These are phyloP conservation scores for Zosterops hypoxanthus DNA, from an alignment of 2,113 vertebrate species.

Conservation along the genomic window DNA sequence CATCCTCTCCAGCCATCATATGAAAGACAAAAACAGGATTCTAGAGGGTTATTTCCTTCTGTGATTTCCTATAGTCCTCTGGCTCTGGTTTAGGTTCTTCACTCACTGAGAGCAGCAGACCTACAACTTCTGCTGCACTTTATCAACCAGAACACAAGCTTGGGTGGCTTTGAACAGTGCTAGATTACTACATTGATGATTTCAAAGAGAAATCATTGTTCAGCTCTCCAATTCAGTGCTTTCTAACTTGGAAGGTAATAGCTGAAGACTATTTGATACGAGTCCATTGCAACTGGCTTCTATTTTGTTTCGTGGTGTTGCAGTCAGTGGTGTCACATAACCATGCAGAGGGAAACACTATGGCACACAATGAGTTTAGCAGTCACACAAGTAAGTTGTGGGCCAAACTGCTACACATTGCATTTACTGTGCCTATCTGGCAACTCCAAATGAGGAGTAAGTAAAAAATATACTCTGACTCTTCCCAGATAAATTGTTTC, in stretches of 20 bases:
- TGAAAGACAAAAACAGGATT: not conserved
- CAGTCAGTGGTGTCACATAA: not conserved
- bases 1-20: not conserved
- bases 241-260: not conserved
- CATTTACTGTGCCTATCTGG: slow-evolving; percentile 15
- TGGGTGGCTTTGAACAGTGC: not conserved
- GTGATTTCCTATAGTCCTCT: not conserved
- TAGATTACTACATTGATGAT: not conserved
- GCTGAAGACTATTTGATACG: not conserved
- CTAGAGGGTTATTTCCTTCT: not conserved
- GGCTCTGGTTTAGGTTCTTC: not conserved
- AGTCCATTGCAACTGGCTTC: not conserved
- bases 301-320: not conserved
- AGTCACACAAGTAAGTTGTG: not conserved
- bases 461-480: slow-evolving; percentile 20
- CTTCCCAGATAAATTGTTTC: slow-evolving; percentile 21
- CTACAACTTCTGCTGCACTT: not conserved
- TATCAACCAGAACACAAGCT: not conserved
- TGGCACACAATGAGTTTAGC: not conserved
- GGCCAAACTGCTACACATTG: not conserved
- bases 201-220: not conserved
- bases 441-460: slow-evolving; percentile 13
- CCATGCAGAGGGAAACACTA: not conserved
- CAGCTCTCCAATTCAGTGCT: not conserved
- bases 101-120: not conserved